Evolutionary conservation across 1,140 invertebrate genomes (phyloP).

Genomic region (Drosophila mauritiana): DNA sequence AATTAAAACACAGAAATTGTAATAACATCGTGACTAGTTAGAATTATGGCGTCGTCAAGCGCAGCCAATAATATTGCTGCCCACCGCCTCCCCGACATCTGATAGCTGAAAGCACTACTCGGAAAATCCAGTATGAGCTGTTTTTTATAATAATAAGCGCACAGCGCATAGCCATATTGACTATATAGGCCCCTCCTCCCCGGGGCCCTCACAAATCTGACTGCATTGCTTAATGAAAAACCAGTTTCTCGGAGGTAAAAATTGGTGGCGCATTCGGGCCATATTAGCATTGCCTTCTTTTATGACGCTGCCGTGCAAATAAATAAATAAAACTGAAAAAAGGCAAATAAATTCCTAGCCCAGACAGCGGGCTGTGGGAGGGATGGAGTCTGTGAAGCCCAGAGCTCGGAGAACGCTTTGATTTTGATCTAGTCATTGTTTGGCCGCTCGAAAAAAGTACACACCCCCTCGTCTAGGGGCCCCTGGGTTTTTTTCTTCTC

Average conservation of each 20-base stretch:
- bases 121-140: conserved; percentile 80
- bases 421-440: conserved; percentile 79
- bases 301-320: conserved; percentile 58
- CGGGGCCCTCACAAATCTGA: conserved; percentile 6
- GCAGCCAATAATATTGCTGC: conserved; percentile 30
- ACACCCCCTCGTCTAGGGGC: conserved; percentile 31
- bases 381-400: conserved; percentile 16
- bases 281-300: conserved; percentile 42
- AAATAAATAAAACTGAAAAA: conserved; percentile 32
- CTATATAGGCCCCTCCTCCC: background rate
- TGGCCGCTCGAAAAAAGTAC: conserved; percentile 61
- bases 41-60: conserved; percentile 55
- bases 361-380: background rate
- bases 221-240: conserved; percentile 73
- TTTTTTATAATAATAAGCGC: conserved; percentile 78
- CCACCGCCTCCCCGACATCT: background rate
- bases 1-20: conserved; percentile 81
- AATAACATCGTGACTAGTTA: conserved; percentile 79
- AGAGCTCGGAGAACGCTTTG: conserved; percentile 49
- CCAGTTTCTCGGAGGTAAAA: conserved; percentile 63
- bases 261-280: conserved; percentile 41
- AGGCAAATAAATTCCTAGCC: background rate
- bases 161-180: conserved; percentile 35
- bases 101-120: conserved; percentile 42
- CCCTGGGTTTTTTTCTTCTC: conserved; percentile 63